Evolutionary conservation across 2,888 invertebrate species (phyloP).

Genomic region (Lymantria dispar): DNA sequence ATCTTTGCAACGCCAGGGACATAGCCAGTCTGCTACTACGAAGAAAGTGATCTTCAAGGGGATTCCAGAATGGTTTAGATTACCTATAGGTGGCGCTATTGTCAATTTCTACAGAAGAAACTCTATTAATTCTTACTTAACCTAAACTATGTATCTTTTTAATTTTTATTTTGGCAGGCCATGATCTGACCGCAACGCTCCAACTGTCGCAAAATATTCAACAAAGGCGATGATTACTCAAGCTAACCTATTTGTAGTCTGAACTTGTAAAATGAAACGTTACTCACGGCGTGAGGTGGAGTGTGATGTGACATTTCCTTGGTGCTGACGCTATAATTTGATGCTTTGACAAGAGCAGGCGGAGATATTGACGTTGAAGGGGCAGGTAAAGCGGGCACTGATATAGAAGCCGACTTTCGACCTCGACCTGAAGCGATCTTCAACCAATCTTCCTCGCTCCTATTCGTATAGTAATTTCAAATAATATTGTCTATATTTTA

Average conservation of each 20-base stretch:
- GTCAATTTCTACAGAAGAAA: no score
- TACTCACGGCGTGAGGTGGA: conserved; percentile 32
- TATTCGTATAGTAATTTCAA: conserved; percentile 14
- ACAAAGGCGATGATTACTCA: not conserved
- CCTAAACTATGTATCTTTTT: no score
- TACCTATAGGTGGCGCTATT: no score
- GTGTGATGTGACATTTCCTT: conserved; percentile 9
- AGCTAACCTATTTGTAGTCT: not conserved
- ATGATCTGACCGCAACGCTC: no score
- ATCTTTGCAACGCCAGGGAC: no score
- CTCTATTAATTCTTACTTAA: no score
- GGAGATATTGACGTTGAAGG: conserved; percentile 11
- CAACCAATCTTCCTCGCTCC: conserved; percentile 71
- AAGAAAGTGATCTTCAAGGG: no score
- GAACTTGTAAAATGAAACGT: not conserved
- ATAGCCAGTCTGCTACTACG: no score
- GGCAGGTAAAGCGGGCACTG: conserved; percentile 36
- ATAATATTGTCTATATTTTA: no score
- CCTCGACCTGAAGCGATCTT: conserved; percentile 50
- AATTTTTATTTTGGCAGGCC: no score
- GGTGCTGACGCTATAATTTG: conserved; percentile 2
- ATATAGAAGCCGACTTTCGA: conserved; percentile 45
- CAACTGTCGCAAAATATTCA: no score
- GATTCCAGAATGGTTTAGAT: no score
- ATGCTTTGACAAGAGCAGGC: conserved; percentile 8